phyloP scores from a whole-genome alignment of 2,888 invertebrate species.

The Bellardia pandia region DNA sequence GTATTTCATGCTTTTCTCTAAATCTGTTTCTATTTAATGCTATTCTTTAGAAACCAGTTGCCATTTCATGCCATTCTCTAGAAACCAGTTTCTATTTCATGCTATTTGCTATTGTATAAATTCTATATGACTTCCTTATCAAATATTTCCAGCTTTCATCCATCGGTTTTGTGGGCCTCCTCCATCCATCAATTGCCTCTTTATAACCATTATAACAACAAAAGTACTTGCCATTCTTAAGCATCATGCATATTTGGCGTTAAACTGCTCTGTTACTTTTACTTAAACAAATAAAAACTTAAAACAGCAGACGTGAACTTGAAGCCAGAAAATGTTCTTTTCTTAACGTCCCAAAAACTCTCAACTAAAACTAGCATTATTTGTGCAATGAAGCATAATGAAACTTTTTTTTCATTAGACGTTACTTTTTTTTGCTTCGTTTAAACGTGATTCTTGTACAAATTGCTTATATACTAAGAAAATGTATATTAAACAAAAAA shows the following conservation, averaged over 20 bases:
- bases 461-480: slow-evolving; percentile 55
- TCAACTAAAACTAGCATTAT: slow-evolving; percentile 48
- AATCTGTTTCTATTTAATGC: no score
- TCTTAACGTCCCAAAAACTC: neutral
- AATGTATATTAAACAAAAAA: slow-evolving; percentile 25
- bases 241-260: neutral
- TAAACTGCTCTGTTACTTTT: neutral
- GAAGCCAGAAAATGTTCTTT: slow-evolving; percentile 29
- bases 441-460: slow-evolving; percentile 66
- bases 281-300: slow-evolving; percentile 9
- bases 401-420: slow-evolving; percentile 58
- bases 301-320: slow-evolving; percentile 16
- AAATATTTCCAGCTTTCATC: neutral
- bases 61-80: no score
- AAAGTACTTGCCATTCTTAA: no score
- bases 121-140: no score
- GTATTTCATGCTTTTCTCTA: no score
- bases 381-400: slow-evolving; percentile 64
- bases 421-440: slow-evolving; percentile 31
- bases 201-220: neutral
- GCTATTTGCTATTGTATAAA: no score
- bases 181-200: neutral
- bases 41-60: no score
- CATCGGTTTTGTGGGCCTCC: neutral
- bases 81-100: no score